Evolutionary conservation across 2,888 invertebrate species (phyloP).

Genomic region (Vesta saturnalis): DNA sequence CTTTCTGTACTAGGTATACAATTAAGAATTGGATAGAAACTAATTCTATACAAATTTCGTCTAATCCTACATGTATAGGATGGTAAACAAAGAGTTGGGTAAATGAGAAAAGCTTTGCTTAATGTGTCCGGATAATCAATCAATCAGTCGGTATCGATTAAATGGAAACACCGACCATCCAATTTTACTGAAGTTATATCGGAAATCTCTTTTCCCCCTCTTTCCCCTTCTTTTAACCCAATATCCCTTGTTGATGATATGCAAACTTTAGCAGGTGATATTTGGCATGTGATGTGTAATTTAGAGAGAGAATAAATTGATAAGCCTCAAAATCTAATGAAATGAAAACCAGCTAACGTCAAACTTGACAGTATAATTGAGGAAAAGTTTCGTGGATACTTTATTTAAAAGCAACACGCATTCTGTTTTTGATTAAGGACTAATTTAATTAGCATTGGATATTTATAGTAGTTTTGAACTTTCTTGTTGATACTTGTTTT

Average conservation of each 20-base stretch:
- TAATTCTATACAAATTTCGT: too few relatives aligned
- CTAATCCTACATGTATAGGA: slow-evolving; percentile 30
- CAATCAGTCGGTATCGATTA: slow-evolving; percentile 40
- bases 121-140: slow-evolving; percentile 38
- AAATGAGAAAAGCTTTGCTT: slow-evolving; percentile 38
- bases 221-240: neutral
- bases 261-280: slow-evolving; percentile 21
- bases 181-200: slow-evolving; percentile 14
- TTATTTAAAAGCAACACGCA: neutral
- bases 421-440: neutral
- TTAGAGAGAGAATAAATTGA: slow-evolving; percentile 13
- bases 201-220: slow-evolving; percentile 15
- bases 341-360: slow-evolving; percentile 17
- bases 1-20: neutral
- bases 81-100: slow-evolving; percentile 27
- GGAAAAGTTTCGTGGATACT: slow-evolving; percentile 10
- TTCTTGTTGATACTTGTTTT: too few relatives aligned
- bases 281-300: slow-evolving; percentile 11
- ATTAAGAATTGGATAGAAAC: too few relatives aligned
- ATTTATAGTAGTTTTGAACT: neutral
- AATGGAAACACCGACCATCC: slow-evolving; percentile 27
- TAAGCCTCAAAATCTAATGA: slow-evolving; percentile 11
- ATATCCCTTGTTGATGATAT: slow-evolving; percentile 10
- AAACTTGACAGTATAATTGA: slow-evolving; percentile 24
- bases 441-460: neutral